Base-by-base conservation (phyloP, 1,140 invertebrate species). In the Adelges cooleyi region DNA sequence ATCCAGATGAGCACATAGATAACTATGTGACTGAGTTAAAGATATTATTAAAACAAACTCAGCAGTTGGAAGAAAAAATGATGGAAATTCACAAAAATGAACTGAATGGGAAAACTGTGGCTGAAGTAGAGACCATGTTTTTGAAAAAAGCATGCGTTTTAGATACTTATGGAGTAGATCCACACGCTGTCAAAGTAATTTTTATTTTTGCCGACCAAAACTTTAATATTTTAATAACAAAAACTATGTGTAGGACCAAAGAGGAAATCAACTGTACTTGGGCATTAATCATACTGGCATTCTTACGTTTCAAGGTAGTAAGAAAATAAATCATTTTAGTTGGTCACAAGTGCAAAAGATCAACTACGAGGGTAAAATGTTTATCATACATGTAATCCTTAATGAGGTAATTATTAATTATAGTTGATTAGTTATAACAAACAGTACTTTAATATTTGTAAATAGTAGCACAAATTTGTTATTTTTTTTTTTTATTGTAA, bases 341-440 rank as follows among this genome's bases (percentile, higher is more conserved):
- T 98, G 95, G 95, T 83, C 81, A 54, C 92, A 95, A 76, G 89
- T 96, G 25, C 89, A 93, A 71, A 95, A 95, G 76, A 90, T 96
- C 66, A 95, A 95, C 73, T 96, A 92, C 73, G 93, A 97, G 74
- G 92, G 92, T n/a, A 92, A 94, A 79, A 95, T 95, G 90, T 96
- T 97, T 74, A 95, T 97, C 70, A 86, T 94, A 67, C 92, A 96
- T 78, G 79, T 95, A 48, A 90, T 79, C 50, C 80, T 82, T 71
- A 80, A 79, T 68, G 84, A 86, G 79, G 84, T 86, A 75, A n/a
- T n/a, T n/a, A n/a, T n/a, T n/a, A n/a, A n/a, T n/a, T n/a, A n/a
- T n/a, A n/a, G n/a, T n/a, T n/a, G n/a, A n/a, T n/a, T n/a, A n/a
- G n/a, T n/a, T n/a, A n/a, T n/a, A n/a, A n/a, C n/a, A n/a, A n/a